Conservation (phyloP, 2,888 invertebrate species). For the Bruchidius siliquastri region DNA sequence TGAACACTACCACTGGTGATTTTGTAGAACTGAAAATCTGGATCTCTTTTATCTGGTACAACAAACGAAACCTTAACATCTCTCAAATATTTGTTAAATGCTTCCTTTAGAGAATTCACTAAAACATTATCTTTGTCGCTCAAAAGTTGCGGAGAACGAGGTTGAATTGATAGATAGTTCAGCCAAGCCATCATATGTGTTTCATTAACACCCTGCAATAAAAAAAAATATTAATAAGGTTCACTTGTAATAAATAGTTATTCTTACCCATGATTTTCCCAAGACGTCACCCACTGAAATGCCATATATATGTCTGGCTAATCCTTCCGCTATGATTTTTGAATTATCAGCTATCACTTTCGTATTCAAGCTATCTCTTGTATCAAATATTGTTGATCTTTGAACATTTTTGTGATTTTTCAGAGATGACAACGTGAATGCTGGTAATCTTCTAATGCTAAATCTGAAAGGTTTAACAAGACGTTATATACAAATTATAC, state of each 20-base stretch:
- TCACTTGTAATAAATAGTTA: background rate
- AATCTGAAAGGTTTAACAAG: conserved; percentile 47
- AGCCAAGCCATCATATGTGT: conserved; percentile 72
- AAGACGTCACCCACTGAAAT: conserved; percentile 63
- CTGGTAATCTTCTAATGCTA: conserved; percentile 85
- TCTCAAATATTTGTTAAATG: conserved; percentile 69
- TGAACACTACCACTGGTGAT: conserved; percentile 73
- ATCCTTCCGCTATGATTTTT: conserved; percentile 72
- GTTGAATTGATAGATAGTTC: conserved; percentile 64
- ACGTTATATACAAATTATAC: no score
- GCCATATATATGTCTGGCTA: conserved; percentile 79
- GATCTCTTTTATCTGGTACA: conserved; percentile 79
- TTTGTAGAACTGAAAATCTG: conserved; percentile 88
- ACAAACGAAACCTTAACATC: conserved; percentile 69
- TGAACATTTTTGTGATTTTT: conserved; percentile 62
- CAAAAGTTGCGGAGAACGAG: conserved; percentile 71
- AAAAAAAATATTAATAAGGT: conserved; percentile 3
- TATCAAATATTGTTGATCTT: conserved; percentile 62
- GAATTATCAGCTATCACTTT: conserved; percentile 63
- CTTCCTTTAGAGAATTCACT: conserved; percentile 66
- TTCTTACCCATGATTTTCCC: conserved; percentile 67
- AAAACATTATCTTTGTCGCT: conserved; percentile 61
- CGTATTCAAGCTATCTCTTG: conserved; percentile 53
- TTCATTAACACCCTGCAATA: conserved; percentile 66
- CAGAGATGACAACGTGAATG: conserved; percentile 83